A percentile compares a stretch with the other conserved stretches of the same genome.
Evolutionary conservation across 2,113 vertebrate genomes (phyloP).

Genomic region (Hippocampus comes): DNA sequence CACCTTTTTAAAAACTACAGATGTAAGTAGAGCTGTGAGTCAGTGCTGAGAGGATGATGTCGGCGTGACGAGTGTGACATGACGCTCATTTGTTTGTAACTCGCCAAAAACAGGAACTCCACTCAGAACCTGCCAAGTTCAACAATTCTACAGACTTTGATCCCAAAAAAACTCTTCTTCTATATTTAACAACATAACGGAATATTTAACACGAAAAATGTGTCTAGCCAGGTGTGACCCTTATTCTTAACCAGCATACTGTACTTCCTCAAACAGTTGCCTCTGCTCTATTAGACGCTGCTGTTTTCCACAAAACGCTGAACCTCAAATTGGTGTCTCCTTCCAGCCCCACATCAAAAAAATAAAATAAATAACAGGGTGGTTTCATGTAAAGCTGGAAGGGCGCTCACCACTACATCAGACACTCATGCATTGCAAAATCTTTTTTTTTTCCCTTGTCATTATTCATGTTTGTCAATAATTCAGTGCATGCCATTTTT

Average conservation of each 20-base stretch:
- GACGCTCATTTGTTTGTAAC: slow-evolving; percentile 31
- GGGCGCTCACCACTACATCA: no score
- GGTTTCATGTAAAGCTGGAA: no score
- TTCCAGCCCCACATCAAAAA: no score
- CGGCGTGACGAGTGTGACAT: slow-evolving; percentile 38
- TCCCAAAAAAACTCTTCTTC: neutral
- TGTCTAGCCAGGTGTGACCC: no score
- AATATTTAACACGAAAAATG: neutral
- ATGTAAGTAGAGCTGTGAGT: slow-evolving; percentile 27
- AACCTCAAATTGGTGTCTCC: no score
- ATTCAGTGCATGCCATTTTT: neutral
- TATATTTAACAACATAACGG: neutral
- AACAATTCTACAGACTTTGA: neutral
- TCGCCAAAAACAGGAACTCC: slow-evolving; percentile 21
- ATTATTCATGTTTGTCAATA: neutral
- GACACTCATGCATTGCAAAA: no score
- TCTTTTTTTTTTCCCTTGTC: no score
- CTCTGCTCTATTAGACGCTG: no score
- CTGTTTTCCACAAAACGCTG: no score
- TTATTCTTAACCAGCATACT: no score
- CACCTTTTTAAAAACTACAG: neutral
- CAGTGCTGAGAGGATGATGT: slow-evolving; percentile 35
- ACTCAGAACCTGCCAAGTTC: slow-evolving; percentile 25
- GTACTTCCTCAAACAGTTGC: no score
- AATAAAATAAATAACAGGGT: no score